Base-by-base conservation (phyloP, 2,797 vertebrate genomes). In the Phoxinus dragarum region DNA sequence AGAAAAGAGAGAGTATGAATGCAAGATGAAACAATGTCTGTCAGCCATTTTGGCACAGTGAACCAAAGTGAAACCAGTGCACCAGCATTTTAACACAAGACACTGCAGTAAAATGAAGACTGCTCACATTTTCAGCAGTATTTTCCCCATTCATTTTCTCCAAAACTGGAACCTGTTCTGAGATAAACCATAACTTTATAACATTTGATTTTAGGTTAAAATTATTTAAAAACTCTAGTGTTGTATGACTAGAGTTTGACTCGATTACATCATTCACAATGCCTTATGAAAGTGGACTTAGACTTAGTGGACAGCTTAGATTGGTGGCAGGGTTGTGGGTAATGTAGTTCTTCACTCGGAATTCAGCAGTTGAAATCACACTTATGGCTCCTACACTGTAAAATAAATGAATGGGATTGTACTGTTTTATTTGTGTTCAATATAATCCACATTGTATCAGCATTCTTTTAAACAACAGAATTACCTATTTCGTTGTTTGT, bases 1-100 rank as follows among this genome's bases (percentile, higher is more conserved):
- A 73, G 52, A 82, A 47, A 54, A 82, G n/a, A 79, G 56, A 79
- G 9, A 66, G n/a, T 66, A 64, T 47, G 4, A 47, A 47, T n/a
- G 5, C n/a, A 64, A 59, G n/a, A 78, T 76, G 38, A 61, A 78
- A 61, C 64, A 11, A 23, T 64, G 38, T 40, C 38, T 78, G 76
- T 59, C 27, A 52, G 34, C 44, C 44, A 49, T 19, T 42, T 74
- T 34, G 16, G 16, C 7, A 34, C 31, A 47, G 7, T 11, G 27
- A 75, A 52, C 19, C 8, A 34, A 27, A 27, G 23, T 19, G 44
- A 74, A 49, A 19, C 40, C 8, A 72, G 38, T 72, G 27, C 27
- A 27, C 27, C 27, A 27, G 49, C 49, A 52, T 56, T 56, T 56
- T 9, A 74, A 34, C 31, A 17, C 49, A 23, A 52, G 34, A 52